Evolutionary conservation across 2,113 vertebrate genomes (phyloP), one percentile per base, ranked within the genome.

Genomic region (Rhagologus leucostigma): DNA sequence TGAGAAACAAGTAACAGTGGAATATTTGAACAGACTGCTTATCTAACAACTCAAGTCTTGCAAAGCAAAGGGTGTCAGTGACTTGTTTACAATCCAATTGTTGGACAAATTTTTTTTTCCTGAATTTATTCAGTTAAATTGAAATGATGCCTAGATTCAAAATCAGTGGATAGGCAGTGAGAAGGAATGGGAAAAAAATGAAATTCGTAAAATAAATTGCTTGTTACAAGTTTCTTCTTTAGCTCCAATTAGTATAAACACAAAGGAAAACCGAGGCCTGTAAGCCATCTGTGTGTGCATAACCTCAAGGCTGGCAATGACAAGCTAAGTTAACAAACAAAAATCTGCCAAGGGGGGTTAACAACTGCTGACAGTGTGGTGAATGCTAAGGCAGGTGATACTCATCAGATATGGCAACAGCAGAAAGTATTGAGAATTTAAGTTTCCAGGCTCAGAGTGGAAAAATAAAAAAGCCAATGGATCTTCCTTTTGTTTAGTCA

Each of bases 371-470:
- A 92, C 94, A 95, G 88, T 8, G 1, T 63, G 71, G 71, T 84
- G 92, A 92, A 74, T 86, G 35, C 57, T 94, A 64, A 79, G n/a
- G 52, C 85, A 96, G 82, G 90, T 94, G 94, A 94, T 96, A 82
- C 26, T 94, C 67, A 95, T 94, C 41, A 82, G 62, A 88, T 85
- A 83, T 88, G 90, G 92, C 95, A 97, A 90, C 53, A 84, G 37
- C 57, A 83, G 50, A 87, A 95, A 92, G 16, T 79, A 94, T 8
- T 65, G 62, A 85, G 73, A 90, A 83, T 79, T 71, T 89, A 93
- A 79, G 49, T 84, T 94, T 82, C 53, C 24, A 71, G 55, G 30
- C n/a, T 95, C 29, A 37, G 37, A 76, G 26, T 69, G 29, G 62
- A 47, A 85, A 42, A 49, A 71, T 17, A 89, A 56, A 70, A 81